A percentile compares a stretch with the other conserved stretches of the same genome.
phyloP scores from a whole-genome alignment of 2,113 vertebrate genomes.

The Neogale vison region DNA sequence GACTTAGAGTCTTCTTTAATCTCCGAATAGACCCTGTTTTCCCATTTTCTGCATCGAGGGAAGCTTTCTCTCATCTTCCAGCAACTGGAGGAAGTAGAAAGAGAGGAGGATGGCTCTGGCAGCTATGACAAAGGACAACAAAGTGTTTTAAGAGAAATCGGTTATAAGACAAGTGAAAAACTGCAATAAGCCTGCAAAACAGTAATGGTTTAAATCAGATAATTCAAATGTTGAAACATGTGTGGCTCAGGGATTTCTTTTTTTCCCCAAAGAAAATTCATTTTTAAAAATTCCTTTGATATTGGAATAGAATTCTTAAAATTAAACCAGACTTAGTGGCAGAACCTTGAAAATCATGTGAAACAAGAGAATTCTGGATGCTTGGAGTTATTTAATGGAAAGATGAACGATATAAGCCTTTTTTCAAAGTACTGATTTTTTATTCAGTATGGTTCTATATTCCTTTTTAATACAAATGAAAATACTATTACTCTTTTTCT shows the following conservation, averaged over 20 bases:
- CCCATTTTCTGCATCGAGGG: not conserved
- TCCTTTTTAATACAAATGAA: constrained; percentile 36
- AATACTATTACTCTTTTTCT: not conserved
- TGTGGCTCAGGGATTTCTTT: not conserved
- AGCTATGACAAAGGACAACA: not conserved
- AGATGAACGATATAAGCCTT: constrained; percentile 31
- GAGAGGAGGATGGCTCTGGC: not conserved
- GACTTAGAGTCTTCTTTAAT: not conserved
- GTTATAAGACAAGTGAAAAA: not conserved
- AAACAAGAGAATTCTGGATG: constrained; percentile 12
- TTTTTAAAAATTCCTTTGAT: constrained; percentile 20
- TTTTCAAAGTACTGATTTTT: constrained; percentile 9
- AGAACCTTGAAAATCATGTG: constrained; percentile 1
- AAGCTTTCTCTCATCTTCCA: not conserved
- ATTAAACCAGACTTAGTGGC: not conserved
- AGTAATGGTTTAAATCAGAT: not conserved
- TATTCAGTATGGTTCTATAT: not conserved
- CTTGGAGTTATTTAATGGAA: constrained; percentile 33
- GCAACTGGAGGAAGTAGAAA: not conserved
- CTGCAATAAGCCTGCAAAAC: not conserved
- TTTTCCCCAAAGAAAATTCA: constrained; percentile 5
- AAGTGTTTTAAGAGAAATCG: not conserved
- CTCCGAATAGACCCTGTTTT: not conserved
- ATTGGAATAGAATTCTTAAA: constrained; percentile 46
- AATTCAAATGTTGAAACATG: not conserved